Evolutionary conservation across 2,113 vertebrate species (phyloP), one percentile per base, ranked within the genome.

Genomic region (Brienomyrus longianalis): DNA sequence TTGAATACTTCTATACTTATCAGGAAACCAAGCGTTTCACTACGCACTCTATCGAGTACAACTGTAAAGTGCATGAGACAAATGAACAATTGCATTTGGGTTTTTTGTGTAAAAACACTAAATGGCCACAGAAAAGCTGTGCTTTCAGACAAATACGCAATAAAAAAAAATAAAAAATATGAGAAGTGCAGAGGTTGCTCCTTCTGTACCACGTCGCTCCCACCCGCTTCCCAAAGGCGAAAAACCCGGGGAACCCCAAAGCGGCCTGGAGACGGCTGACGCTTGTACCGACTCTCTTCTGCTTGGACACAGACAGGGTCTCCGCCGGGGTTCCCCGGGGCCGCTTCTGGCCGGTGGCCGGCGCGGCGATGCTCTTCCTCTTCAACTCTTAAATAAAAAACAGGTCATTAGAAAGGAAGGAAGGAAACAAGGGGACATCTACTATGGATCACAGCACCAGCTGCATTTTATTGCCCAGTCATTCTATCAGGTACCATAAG

Each of bases 201-300:
- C 31, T 0, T 35, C 23, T 11, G n/a, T 0, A 3, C n/a, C 74
- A 35, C 0, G 31, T 17, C 31, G 0, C 31, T 45, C 31, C 17
- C 35, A 17, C 45, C 45, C 3, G 8, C 15, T 9, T 83, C 19
- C 17, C 45, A 1, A 43, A 39, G 74, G 39, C 74, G n/a, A n/a
- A n/a, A n/a, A n/a, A n/a, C 74, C 23, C 1, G 66, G 35, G 31
- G 70, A 39, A 4, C 31, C 17, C 21, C 43, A 43, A 87, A 13
- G 35, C 0, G 27, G 56, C 19, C 21, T 66, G 21, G 6, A 21
- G 19, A 87, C 43, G 39, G 15, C 27, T 6, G 5, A 3, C 4
- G 17, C n/a, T 62, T 83, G 3, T 86, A 89, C 89, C 89, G 9
- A 86, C 83, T 89, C 83, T 86, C 83, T 48, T 86, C 83, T 45